Percentiles rank a stretch among this genome's conserved stretches.
These are phyloP conservation scores for Ctenochaetus hawaiiensis DNA, from an alignment of 2,797 vertebrate genomes.

Conservation along the genomic window DNA sequence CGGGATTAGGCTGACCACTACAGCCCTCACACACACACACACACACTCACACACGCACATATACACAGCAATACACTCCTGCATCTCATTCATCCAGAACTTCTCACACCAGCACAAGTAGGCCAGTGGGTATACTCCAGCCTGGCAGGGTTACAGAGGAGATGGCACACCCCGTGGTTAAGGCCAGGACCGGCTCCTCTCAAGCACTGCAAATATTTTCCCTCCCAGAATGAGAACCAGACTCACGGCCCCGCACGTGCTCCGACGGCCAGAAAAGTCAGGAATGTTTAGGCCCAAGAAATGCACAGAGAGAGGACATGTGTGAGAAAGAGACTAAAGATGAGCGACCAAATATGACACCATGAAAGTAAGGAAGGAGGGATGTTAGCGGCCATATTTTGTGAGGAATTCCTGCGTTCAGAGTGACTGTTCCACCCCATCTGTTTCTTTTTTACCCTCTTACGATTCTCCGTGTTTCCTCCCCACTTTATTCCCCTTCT, in stretches of 20 bases:
- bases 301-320: slow-evolving; percentile 28
- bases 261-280: slow-evolving; percentile 66
- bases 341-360: slow-evolving; percentile 15
- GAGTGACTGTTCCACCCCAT: slow-evolving; percentile 20
- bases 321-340: slow-evolving; percentile 44
- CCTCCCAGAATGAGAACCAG: slow-evolving; percentile 77
- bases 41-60: slow-evolving; percentile 33
- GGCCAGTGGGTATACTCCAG: slow-evolving; percentile 72
- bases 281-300: slow-evolving; percentile 63
- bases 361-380: not conserved
- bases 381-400: not conserved
- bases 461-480: slow-evolving; percentile 6
- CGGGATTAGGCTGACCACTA: slow-evolving; percentile 72
- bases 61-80: slow-evolving; percentile 37
- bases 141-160: slow-evolving; percentile 64
- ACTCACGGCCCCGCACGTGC: slow-evolving; percentile 65
- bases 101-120: slow-evolving; percentile 76
- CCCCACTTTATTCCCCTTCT: slow-evolving; percentile 9
- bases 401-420: slow-evolving; percentile 10
- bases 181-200: slow-evolving; percentile 55
- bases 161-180: slow-evolving; percentile 80
- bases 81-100: slow-evolving; percentile 72
- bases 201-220: slow-evolving; percentile 77
- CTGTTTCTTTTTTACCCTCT: slow-evolving; percentile 32
- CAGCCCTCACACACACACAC: slow-evolving; percentile 59